phyloP scores from a whole-genome alignment of 2,113 vertebrate genomes.

The Rhizomys pruinosus region DNA sequence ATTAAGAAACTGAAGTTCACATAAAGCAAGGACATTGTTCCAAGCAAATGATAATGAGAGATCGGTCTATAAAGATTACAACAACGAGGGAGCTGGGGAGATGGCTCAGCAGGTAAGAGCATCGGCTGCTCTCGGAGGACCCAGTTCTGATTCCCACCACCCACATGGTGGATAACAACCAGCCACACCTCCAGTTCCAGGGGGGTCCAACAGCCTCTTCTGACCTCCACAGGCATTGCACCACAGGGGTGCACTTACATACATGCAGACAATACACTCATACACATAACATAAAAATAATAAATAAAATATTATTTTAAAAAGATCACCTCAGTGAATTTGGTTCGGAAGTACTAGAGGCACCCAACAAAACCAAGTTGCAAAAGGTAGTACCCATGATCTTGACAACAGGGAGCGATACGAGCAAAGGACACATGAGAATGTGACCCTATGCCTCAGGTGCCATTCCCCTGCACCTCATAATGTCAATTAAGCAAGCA shows the following conservation, averaged over 20 bases:
- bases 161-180: no score
- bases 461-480: not conserved
- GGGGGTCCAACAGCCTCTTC: no score
- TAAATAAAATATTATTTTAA: no score
- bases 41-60: conserved; percentile 30
- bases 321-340: not conserved
- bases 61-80: not conserved
- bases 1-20: conserved; percentile 9
- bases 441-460: not conserved
- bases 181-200: no score
- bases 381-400: not conserved
- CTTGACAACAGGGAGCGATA: not conserved
- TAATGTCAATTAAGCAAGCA: conserved; percentile 17
- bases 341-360: not conserved
- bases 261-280: no score
- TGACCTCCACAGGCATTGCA: no score
- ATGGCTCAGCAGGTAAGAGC: no score
- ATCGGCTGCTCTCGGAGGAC: no score
- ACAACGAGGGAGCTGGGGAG: not conserved
- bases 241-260: no score
- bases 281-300: no score
- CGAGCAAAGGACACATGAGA: not conserved
- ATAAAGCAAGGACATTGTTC: conserved; percentile 4
- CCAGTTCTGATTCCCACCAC: no score
- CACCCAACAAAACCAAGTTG: not conserved